Conservation (phyloP, 2,113 vertebrate genomes). For the Ariopsis seemanni region DNA sequence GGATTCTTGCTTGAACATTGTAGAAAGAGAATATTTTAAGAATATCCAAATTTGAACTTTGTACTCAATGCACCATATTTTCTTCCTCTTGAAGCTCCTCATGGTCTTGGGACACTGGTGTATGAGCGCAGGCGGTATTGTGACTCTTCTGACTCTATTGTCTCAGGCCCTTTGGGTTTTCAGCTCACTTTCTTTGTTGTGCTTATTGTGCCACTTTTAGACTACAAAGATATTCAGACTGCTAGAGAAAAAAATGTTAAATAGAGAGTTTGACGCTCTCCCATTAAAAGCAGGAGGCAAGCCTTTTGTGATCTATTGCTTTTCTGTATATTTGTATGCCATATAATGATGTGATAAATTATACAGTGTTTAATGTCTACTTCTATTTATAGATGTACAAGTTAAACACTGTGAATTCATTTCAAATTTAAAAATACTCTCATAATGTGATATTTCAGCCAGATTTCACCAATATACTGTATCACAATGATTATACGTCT, state of each 20-base stretch:
- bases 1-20: neutral
- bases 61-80: neutral
- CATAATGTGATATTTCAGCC: neutral
- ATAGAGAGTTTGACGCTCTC: neutral
- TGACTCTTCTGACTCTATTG: slow-evolving; percentile 16
- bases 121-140: neutral
- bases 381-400: neutral
- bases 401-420: neutral
- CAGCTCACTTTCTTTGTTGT: neutral
- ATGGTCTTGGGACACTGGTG: neutral
- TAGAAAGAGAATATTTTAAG: neutral
- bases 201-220: slow-evolving; percentile 18
- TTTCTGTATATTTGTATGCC: neutral
- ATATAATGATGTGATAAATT: neutral
- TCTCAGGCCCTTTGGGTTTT: slow-evolving; percentile 16
- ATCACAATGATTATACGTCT: neutral
- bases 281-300: neutral
- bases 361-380: neutral
- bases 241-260: neutral
- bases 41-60: neutral
- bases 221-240: neutral
- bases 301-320: neutral
- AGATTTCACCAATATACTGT: neutral
- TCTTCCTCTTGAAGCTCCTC: neutral
- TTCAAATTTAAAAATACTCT: neutral